These are phyloP conservation scores for Scrobipalpa costella DNA, from an alignment of 2,888 invertebrate species.

Conservation along the genomic window DNA sequence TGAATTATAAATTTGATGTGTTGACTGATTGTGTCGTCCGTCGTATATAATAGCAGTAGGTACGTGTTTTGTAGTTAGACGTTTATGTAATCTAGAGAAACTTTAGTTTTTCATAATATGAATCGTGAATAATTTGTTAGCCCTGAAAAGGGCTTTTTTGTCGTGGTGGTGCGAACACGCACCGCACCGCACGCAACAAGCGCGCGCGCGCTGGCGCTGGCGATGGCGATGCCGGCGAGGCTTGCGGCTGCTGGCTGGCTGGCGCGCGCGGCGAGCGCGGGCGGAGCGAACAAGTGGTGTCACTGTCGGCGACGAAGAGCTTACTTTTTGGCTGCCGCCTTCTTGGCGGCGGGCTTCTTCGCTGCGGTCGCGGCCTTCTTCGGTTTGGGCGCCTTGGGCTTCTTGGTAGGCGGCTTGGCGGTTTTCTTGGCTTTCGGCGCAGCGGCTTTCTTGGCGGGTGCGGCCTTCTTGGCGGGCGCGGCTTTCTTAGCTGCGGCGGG, in stretches of 20 bases:
- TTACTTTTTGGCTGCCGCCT: constrained; percentile 33
- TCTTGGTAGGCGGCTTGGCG: constrained; percentile 36
- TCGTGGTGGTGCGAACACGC: neutral
- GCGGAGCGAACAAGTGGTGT: neutral
- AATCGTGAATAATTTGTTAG: constrained; percentile 15
- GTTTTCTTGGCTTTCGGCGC: constrained; percentile 35
- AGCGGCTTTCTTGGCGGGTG: constrained; percentile 14
- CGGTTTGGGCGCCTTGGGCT: constrained; percentile 13
- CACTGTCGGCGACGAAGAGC: neutral
- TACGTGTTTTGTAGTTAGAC: no score
- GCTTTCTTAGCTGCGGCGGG: no score
- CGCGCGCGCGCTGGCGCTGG: no score
- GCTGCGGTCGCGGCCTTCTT: constrained; percentile 47
- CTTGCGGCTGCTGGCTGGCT: no score
- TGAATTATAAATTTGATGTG: no score
- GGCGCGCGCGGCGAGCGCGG: no score
- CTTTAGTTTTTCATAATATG: no score
- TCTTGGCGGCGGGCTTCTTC: constrained; percentile 40
- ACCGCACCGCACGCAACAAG: neutral
- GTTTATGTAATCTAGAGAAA: no score
- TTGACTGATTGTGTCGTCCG: no score
- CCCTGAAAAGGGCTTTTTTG: constrained; percentile 27
- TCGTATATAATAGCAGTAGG: no score
- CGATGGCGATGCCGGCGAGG: no score
- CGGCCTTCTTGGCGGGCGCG: no score